Base-by-base conservation (phyloP, 1,140 invertebrate genomes). In the Megathymus violae region DNA sequence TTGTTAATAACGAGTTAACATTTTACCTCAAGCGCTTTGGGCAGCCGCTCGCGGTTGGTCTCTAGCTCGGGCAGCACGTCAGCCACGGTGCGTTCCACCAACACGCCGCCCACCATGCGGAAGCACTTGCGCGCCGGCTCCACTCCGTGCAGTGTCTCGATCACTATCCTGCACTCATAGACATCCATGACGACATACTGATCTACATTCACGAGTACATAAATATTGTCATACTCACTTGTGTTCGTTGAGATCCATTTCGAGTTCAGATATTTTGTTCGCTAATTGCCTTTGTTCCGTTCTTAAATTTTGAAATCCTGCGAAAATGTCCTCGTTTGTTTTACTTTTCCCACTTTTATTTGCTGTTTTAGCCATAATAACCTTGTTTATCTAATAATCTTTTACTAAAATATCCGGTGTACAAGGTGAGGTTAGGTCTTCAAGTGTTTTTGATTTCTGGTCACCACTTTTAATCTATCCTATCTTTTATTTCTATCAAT, bases 161-260 rank as follows among this genome's bases (percentile, higher is more conserved):
- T 96, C 5, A 99, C 98, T 78, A 99, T 95, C 90, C 98, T 99
- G 90, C 10, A 71, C n/a, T n/a, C n/a, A n/a, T n/a, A n/a, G n/a
- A n/a, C n/a, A n/a, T n/a, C n/a, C n/a, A n/a, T n/a, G n/a, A n/a
- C n/a, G n/a, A n/a, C n/a, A n/a, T n/a, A n/a, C n/a, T n/a, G n/a
- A n/a, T n/a, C n/a, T n/a, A n/a, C n/a, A n/a, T n/a, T 25, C 22
- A 25, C 22, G 22, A 25, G 6, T 25, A n/a, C n/a, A n/a, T n/a
- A n/a, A n/a, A n/a, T n/a, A n/a, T n/a, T n/a, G n/a, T n/a, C n/a
- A n/a, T 63, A 91, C 94, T 94, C 94, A 98, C 97, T 97, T 98
- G 91, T 99, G 97, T 92, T 99, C 98, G 82, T 97, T 98, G 38
- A 98, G 92, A 83, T 99, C 98, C 91, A 96, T 94, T 93, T 99